Evolutionary conservation across 2,797 vertebrate species (phyloP), one percentile per base, ranked within the genome.

Genomic region (Gorsachius magnificus): DNA sequence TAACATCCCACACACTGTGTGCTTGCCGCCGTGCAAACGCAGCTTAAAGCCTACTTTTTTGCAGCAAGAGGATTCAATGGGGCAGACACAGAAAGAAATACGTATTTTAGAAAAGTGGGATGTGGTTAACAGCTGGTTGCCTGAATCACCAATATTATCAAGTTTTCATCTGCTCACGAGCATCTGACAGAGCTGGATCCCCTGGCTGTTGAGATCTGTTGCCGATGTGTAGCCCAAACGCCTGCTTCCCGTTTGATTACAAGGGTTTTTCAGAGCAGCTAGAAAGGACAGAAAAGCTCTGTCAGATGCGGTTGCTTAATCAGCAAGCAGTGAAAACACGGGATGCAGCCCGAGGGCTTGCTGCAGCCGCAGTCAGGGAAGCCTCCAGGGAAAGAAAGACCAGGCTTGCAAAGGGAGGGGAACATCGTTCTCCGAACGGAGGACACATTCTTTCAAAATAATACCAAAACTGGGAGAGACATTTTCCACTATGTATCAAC

Each of bases 261-360:
- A 0, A 71, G 56, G 33, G 64, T 78, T 81, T 95, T 90, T 95
- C 72, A 93, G 82, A 95, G 21, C 22, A 66, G 45, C 35, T 60
- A 76, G 78, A 87, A 90, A 91, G 74, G 75, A 57, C 87, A 85
- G 84, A 80, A 94, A 75, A 50, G 19, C 31, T 87, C 82, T 88
- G 72, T 50, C 79, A 68, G 57, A 91, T 22, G 57, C 28, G 70
- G 72, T 60, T 89, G 87, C 72, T 94, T 86, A 60, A 92, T 78
- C 81, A 92, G 68, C 75, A 70, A 87, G 45, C 60, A 84, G 53
- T 53, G 75, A 91, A 92, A 96, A 91, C 45, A 68, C 5, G 33
- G 64, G 71, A 82, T 58, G 41, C 26, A 50, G 28, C 83, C 61
- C 80, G 92, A 89, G 93, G 78, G 53, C 43, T 64, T 68, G 15